Percentiles rank a stretch among this genome's conserved stretches.
These are phyloP conservation scores for Cardiocondyla obscurior DNA, from an alignment of 1,140 invertebrate genomes.

Conservation along the genomic window DNA sequence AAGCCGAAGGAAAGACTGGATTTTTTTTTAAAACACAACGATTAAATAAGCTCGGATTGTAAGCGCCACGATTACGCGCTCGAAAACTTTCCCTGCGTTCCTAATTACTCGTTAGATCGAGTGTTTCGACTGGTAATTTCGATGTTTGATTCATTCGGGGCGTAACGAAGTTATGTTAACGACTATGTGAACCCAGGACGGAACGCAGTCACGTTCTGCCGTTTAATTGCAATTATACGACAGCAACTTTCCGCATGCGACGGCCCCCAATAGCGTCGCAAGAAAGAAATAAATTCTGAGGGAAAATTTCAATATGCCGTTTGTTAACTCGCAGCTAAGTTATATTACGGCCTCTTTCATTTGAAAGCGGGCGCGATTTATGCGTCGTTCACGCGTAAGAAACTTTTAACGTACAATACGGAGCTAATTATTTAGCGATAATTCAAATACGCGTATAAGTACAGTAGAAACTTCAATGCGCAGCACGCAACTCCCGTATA, in stretches of 20 bases:
- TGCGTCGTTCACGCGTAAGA: neutral
- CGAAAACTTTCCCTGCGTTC: neutral
- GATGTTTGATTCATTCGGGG: neutral
- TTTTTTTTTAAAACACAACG: neutral
- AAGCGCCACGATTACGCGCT: neutral
- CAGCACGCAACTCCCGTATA: neutral
- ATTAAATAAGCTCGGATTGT: neutral
- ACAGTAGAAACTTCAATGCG: neutral
- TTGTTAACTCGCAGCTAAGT: neutral
- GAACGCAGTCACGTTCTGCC: neutral
- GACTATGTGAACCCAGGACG: neutral
- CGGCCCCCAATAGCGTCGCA: neutral
- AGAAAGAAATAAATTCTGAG: slow-evolving; percentile 26
- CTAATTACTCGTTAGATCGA: slow-evolving; percentile 19
- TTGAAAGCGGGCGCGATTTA: neutral
- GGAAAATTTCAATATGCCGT: slow-evolving; percentile 11
- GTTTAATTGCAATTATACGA: slow-evolving; percentile 30
- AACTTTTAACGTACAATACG: slow-evolving; percentile 23
- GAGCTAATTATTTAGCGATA: neutral
- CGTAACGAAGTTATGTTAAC: slow-evolving; percentile 29
- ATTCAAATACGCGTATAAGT: neutral
- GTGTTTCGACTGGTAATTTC: neutral
- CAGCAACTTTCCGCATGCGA: neutral
- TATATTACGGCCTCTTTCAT: slow-evolving; percentile 10
- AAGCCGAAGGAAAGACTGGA: neutral